phyloP scores from a whole-genome alignment of 2,888 invertebrate species.

The Cyclophora punctaria region DNA sequence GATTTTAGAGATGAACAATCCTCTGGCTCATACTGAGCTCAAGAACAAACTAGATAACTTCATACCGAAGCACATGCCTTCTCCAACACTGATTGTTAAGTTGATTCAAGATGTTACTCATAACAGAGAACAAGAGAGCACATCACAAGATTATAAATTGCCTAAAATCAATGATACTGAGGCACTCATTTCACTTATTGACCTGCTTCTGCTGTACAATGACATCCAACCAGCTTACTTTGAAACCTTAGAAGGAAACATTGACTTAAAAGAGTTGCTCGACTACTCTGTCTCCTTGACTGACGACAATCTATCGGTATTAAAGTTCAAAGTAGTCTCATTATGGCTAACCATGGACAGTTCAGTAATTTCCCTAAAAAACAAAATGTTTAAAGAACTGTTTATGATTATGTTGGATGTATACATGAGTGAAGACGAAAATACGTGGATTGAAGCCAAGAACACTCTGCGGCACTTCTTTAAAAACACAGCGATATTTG shows the following conservation, averaged over 20 bases:
- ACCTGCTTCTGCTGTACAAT: conserved; percentile 57
- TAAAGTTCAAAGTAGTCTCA: conserved; percentile 65
- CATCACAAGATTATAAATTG: conserved; percentile 43
- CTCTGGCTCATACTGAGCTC: conserved; percentile 37
- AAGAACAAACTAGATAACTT: conserved; percentile 57
- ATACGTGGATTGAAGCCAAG: conserved; percentile 69
- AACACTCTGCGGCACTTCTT: conserved; percentile 74
- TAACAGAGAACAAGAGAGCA: conserved; percentile 1
- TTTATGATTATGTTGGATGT: conserved; percentile 75
- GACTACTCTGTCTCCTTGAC: conserved; percentile 45
- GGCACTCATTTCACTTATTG: conserved; percentile 48
- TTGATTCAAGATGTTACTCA: conserved; percentile 42
- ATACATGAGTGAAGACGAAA: conserved; percentile 50
- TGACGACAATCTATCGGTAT: conserved; percentile 37
- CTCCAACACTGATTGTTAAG: conserved; percentile 42
- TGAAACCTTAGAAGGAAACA: conserved; percentile 59
- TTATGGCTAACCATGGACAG: conserved; percentile 64
- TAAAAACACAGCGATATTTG: conserved; percentile 78
- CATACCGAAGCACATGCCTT: conserved; percentile 63
- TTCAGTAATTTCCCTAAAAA: conserved; percentile 66
- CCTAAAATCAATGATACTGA: conserved; percentile 44
- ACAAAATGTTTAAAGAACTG: conserved; percentile 70
- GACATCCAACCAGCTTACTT: conserved; percentile 59
- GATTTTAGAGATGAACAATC: conserved; percentile 55
- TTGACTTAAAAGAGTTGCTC: conserved; percentile 60